Base-by-base conservation (phyloP, 35 echinoderm and acorn worm genomes). In the Stichopus chloronotus region DNA sequence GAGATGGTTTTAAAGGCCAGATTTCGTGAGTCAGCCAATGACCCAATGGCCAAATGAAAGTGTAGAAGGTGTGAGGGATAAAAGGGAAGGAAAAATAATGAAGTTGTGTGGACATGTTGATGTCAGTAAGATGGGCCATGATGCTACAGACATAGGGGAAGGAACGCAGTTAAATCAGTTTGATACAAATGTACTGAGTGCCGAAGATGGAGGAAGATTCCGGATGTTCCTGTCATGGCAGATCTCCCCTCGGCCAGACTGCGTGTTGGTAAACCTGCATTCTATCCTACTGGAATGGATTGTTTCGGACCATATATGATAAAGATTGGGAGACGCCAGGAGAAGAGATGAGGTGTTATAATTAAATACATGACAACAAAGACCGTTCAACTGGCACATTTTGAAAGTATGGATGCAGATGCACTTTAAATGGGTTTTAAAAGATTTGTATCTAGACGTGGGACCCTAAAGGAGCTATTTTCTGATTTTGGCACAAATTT, bases 351-450 rank as follows among this genome's bases (percentile, higher is more conserved):
- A 87, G 92, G 86, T 8, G 56, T 87, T 3, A 91, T 96, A 8
- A 94, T 96, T 79, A 87, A 90, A 72, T 96, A 88, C n/a, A 4
- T 96, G 59, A 94, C 87, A 5, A 93, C 86, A 19, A 90, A 30
- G 78, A 92, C 92, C 16, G 63, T 94, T 5, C 92, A 94, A 63
- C 52, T 94, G 7, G 84, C 87, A 17, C n/a, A 88, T 8, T 8
- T 78, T 57, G 82, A 3, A 5, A 93, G 56, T 65, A 93, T 88
- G 83, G 83, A 88, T 30, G 53, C 92, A 6, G 81, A 93, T 88
- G 60, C 83, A n/a, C 87, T 88, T 88, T 14, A 88, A 13, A 87
- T 87, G 52, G 71, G 63, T 1, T 93, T 93, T n/a, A 55, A 56
- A 78, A 76, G 92, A 24, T 59, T 93, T 43, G 84, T 76, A 2